phyloP scores from a whole-genome alignment of 2,113 vertebrate species.

The Halichoerus grypus region DNA sequence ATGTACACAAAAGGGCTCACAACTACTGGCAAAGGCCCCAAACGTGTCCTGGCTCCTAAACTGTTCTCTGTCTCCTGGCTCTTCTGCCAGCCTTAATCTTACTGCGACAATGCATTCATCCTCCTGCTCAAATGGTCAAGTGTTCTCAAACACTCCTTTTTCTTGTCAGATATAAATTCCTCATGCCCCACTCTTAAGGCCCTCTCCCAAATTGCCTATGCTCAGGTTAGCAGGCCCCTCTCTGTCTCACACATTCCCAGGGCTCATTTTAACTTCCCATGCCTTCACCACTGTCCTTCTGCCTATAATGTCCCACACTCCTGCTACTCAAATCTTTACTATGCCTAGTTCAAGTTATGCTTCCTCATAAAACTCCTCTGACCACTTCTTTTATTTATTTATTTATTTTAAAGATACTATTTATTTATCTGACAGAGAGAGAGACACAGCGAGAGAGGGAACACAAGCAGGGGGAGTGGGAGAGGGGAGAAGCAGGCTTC shows the following conservation, averaged over 20 bases:
- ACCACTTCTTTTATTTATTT: background rate
- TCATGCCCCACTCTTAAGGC: background rate
- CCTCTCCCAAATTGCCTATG: background rate
- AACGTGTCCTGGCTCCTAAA: background rate
- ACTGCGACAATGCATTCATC: background rate
- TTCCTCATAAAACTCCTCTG: background rate
- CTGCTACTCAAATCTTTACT: background rate
- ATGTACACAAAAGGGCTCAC: background rate
- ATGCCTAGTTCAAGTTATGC: background rate
- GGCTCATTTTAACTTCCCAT: background rate
- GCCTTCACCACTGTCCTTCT: background rate
- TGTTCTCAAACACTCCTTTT: background rate
- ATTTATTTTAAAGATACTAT: too few relatives aligned
- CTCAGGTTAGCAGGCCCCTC: background rate
- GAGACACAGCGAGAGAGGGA: too few relatives aligned
- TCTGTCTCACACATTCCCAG: background rate
- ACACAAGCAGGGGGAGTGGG: too few relatives aligned
- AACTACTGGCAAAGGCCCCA: background rate
- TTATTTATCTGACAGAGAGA: too few relatives aligned
- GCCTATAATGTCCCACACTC: background rate
- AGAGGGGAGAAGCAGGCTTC: too few relatives aligned
- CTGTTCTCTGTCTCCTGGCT: background rate
- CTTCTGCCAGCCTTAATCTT: slow-evolving; percentile 41
- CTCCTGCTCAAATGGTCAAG: background rate
- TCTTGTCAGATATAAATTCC: background rate